Evolutionary conservation across 2,888 invertebrate genomes (phyloP), one percentile per base, ranked within the genome.

Genomic region (Embidobia sp.): DNA sequence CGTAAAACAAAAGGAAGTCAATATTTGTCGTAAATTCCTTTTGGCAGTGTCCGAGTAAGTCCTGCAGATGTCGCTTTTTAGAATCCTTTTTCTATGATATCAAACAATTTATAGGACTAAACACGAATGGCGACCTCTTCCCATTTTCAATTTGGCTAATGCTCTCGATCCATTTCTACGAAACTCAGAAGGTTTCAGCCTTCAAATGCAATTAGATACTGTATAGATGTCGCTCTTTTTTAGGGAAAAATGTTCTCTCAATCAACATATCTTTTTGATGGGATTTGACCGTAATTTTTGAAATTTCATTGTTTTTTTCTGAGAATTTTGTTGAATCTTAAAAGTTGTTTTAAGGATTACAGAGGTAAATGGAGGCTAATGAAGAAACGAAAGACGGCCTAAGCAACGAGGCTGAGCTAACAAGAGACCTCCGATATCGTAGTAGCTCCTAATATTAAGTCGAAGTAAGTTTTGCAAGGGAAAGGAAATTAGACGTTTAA

Each of bases 321-420:
- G 26, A 18, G 16, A 22, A 22, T n/a, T 53, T 27, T n/a, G 33
- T 40, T 16, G n/a, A n/a, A n/a, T n/a, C n/a, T 10, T 33, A 8
- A 4, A 2, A n/a, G 53, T 59, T 48, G 46, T 22, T 44, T 77
- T 42, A 33, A 57, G 7, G 31, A 44, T 22, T 51, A 3, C 44
- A 64, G 53, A 35, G 6, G 16, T 26, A 48, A 16, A 11, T 10
- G 7, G 15, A n/a, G n/a, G 46, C 27, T 4, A 19, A 66, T 18
- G 33, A 46, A 53, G 53, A 61, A 74, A 66, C 64, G 64, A 73
- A 59, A 49, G 42, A 67, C 67, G 74, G 74, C 74, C 74, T 75
- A 74, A 66, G 19, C 26, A 26, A 64, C 22, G 22, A 42, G 46
- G 55, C 22, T 22, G 42, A 51, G 33, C 13, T 64, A 29, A 55